Conservation (phyloP, 37 sponge, comb jelly and placozoan species). For the Lycopodina hypogea region DNA sequence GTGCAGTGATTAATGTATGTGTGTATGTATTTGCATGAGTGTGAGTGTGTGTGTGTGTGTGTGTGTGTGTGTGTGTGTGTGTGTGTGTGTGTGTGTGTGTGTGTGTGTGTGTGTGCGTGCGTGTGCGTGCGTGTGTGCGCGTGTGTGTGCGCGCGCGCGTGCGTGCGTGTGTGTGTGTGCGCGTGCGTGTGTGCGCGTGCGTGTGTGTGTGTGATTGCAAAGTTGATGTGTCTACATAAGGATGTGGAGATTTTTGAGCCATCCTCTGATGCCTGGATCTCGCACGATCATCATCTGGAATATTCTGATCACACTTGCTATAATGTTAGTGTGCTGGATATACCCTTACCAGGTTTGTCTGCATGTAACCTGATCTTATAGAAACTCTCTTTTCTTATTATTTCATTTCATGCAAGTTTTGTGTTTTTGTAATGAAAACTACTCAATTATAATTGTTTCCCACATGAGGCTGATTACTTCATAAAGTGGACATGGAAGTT, state of each 20-base stretch:
- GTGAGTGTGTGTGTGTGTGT: no score
- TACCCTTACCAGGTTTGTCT: slow-evolving; percentile 25
- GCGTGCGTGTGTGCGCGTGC: background rate
- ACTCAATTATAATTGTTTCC: no score
- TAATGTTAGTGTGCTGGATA: slow-evolving; percentile 33
- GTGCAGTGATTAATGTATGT: no score
- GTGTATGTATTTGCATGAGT: background rate
- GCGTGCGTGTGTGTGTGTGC: background rate
- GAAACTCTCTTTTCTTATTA: background rate
- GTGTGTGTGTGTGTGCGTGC: background rate
- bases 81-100: background rate
- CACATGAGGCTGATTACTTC: no score
- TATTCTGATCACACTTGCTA: background rate
- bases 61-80: background rate
- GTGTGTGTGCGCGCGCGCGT: background rate
- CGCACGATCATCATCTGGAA: slow-evolving; percentile 45
- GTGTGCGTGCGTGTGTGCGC: background rate
- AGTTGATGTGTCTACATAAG: no score
- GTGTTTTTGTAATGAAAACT: no score
- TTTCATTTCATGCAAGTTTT: background rate
- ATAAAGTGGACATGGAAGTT: no score
- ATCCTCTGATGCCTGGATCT: slow-evolving; percentile 41
- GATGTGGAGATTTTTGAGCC: background rate
- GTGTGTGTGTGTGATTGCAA: background rate
- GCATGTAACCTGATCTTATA: no score